Percentiles rank a stretch among this genome's conserved stretches.
Conservation (phyloP, 2,888 invertebrate species). For the Tromatobia lineatoria region DNA sequence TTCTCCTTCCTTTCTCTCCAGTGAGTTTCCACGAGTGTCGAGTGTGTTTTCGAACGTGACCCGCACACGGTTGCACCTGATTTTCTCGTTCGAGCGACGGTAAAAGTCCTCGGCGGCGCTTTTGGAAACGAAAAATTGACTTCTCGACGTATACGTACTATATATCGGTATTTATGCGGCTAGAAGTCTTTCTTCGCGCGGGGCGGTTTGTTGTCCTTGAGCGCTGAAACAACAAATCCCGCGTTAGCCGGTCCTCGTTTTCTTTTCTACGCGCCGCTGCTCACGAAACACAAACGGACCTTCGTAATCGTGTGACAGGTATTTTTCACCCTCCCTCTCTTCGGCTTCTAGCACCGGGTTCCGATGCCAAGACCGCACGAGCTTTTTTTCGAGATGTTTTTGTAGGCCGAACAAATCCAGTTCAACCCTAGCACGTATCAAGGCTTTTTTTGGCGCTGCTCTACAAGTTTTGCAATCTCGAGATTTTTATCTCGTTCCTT, state of each 20-base stretch:
- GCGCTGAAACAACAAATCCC: constrained; percentile 78
- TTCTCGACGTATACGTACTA: constrained; percentile 65
- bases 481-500: neutral
- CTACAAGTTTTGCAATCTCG: neutral
- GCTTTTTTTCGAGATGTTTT: constrained; percentile 62
- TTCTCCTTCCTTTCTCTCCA: constrained; percentile 25
- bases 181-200: constrained; percentile 39
- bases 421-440: constrained; percentile 20
- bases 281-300: constrained; percentile 67
- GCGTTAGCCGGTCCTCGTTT: constrained; percentile 59
- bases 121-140: constrained; percentile 74
- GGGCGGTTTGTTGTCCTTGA: constrained; percentile 75
- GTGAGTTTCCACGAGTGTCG: constrained; percentile 19
- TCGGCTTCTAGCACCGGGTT: neutral
- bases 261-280: constrained; percentile 49
- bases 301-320: constrained; percentile 69
- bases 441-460: constrained; percentile 23
- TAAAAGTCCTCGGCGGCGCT: constrained; percentile 26
- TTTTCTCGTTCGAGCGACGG: constrained; percentile 68
- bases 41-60: constrained; percentile 80
- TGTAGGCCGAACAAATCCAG: constrained; percentile 64
- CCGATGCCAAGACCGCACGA: constrained; percentile 9
- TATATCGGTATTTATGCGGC: constrained; percentile 14
- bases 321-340: constrained; percentile 56
- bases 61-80: constrained; percentile 76